Evolutionary conservation across 2,113 vertebrate species (phyloP), one percentile per base, ranked within the genome.

Genomic region (Lampris megalopsis): DNA sequence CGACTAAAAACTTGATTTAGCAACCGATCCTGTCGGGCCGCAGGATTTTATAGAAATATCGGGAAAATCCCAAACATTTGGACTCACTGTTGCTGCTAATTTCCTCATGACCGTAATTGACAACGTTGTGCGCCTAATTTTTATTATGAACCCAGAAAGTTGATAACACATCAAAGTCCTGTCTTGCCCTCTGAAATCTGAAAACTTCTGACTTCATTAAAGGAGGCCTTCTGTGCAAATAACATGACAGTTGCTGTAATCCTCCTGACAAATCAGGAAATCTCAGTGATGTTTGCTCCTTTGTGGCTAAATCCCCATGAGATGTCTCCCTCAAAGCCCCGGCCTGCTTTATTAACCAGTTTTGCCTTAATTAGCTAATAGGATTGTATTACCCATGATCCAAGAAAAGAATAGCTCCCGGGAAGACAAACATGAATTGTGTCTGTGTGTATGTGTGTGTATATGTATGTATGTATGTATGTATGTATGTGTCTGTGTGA

Each of bases 331-430:
- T 71, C 65, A 58, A 76, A 85, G 83, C 83, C 75, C 68, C 52
- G 35, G 73, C 68, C 83, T 37, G 52, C 87, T 87, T 89, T 80
- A 92, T 90, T 87, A 89, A 85, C 75, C 74, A 75, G 73, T 88
- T 84, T 65, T 77, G 81, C 86, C 86, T 89, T 92, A 89, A 91
- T 93, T 91, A 91, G 86, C 91, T 89, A 92, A 91, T 89, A 79
- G 85, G 86, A 91, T 91, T 88, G 89, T 92, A 91, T 94, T 89
- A 93, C 87, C 81, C 83, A 83, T 82, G 86, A 91, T 89, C 88
- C 80, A 89, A 86, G 88, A 90, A 88, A 89, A 88, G 80, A 89
- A 82, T 69, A 68, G 86, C 92, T 88, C 47, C 6, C 43, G 68
- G 90, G 86, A 89, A 88, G 86, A 85, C 85, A 84, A 85, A 89